Base-by-base conservation (phyloP, 2,888 invertebrate genomes). In the Cosmorhoe ocellata region DNA sequence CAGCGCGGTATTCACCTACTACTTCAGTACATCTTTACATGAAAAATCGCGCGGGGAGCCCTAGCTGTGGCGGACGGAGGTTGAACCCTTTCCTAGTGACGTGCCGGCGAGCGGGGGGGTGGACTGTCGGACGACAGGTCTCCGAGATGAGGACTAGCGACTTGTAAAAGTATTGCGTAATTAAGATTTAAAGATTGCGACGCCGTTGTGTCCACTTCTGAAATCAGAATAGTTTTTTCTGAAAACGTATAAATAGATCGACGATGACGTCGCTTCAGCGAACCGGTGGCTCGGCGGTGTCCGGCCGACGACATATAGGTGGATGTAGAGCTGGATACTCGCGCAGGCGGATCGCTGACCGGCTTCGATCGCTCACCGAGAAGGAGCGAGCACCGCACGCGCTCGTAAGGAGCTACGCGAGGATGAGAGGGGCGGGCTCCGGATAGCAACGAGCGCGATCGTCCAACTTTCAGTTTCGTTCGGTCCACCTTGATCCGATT, bases 401-500 rank as follows among this genome's bases (percentile, higher is more conserved):
- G 18, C 18, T 18, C 4, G 18, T 18, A 18, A 18, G 4, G 18
- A 18, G 4, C 18, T 18, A 3, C 18, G 2, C 18, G 4, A 18
- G 18, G 4, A 18, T 18, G 18, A 18, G 4, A 18, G 18, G 3
- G 24, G 6, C 7, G 24, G 18, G 5, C 7, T 24, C 7, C 6
- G 6, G 37, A 27, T 65, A 58, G 61, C 63, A 66, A 66, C 64
- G 59, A 58, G 44, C 24, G 31, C 31, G 33, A 39, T 63, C 58
- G 60, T 61, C 43, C 48, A 61, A 61, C 57, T 69, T 63, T 63
- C 62, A 39, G 56, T 66, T 60, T 61, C 62, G 60, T 67, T 78
- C 26, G 30, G 60, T 68, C 80, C 75, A 81, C 85, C 86, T 84
- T 85, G 86, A 83, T 84, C 84, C 67, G 82, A 80, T 80, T 81